A percentile compares a stretch with the other conserved stretches of the same genome.
Evolutionary conservation across 2,888 invertebrate species (phyloP).

Genomic region (Drosophila borborema): DNA sequence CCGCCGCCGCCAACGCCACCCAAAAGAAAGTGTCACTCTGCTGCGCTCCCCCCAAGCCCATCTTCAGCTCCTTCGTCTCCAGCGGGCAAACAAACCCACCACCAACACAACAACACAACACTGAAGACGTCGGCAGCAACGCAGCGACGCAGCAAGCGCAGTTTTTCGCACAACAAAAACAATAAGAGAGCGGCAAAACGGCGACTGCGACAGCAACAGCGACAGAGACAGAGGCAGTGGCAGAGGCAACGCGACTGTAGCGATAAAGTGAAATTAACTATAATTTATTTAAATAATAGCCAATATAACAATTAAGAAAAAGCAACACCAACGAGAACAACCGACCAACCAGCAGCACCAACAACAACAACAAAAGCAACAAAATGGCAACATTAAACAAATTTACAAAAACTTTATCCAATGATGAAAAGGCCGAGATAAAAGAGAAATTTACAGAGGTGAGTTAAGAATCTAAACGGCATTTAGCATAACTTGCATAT

Average conservation of each 20-base stretch:
- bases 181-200: constrained; percentile 62
- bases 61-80: constrained; percentile 10
- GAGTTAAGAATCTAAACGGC: constrained; percentile 81
- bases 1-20: constrained; percentile 47
- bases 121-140: constrained; percentile 32
- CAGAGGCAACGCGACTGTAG: constrained; percentile 28
- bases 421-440: constrained; percentile 91
- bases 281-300: constrained; percentile 71
- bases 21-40: constrained; percentile 60
- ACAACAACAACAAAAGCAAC: constrained; percentile 27
- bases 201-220: constrained; percentile 36
- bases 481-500: constrained; percentile 15
- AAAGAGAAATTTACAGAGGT: constrained; percentile 92
- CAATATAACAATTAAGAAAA: constrained; percentile 49
- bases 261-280: constrained; percentile 73
- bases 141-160: constrained; percentile 38
- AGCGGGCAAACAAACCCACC: constrained; percentile 54
- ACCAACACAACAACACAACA: constrained; percentile 42
- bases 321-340: constrained; percentile 15
- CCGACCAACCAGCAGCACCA: constrained; percentile 12
- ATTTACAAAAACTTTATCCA: constrained; percentile 84
- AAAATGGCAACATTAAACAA: constrained; percentile 83
- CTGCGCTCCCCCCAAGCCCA: constrained; percentile 10
- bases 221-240: constrained; percentile 27
- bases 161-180: constrained; percentile 64